These are phyloP conservation scores for Molanna angustata DNA, from an alignment of 2,888 invertebrate species.

Conservation along the genomic window DNA sequence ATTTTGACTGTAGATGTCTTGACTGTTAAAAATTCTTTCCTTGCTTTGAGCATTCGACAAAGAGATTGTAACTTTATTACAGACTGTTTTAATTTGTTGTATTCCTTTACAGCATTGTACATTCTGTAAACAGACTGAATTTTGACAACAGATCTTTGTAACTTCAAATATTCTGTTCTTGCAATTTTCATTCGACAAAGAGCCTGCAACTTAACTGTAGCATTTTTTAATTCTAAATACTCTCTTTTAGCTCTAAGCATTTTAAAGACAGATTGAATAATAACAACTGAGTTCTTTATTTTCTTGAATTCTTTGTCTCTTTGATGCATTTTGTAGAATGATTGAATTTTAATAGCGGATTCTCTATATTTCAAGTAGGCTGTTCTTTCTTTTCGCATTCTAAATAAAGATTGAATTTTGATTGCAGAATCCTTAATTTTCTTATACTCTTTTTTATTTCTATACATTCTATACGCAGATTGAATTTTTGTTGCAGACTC, in stretches of 20 bases:
- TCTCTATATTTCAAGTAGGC: conserved; percentile 4
- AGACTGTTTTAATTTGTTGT: too few relatives aligned
- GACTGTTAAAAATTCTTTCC: too few relatives aligned
- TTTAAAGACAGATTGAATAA: too few relatives aligned
- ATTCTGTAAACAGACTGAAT: conserved; percentile 40
- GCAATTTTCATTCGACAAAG: conserved; percentile 9
- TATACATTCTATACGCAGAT: too few relatives aligned
- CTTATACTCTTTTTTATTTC: too few relatives aligned
- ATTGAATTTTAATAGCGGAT: too few relatives aligned
- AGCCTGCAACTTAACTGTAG: too few relatives aligned
- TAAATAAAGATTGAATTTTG: too few relatives aligned
- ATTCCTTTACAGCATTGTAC: conserved; percentile 40
- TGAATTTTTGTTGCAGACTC: too few relatives aligned
- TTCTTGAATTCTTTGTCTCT: not conserved
- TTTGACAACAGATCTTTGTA: conserved; percentile 27
- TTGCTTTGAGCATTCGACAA: conserved; percentile 40
- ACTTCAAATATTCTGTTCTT: conserved; percentile 3
- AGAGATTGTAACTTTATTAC: conserved; percentile 39
- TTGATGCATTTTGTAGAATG: conserved; percentile 8
- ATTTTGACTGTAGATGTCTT: conserved; percentile 37
- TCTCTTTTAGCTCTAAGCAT: conserved; percentile 8
- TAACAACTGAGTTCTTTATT: conserved; percentile 6
- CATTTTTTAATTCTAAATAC: conserved; percentile 5
- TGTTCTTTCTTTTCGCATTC: conserved; percentile 6
- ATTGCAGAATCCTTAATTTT: too few relatives aligned